Evolutionary conservation across 2,888 invertebrate genomes (phyloP), one percentile per base, ranked within the genome.

Genomic region (Argyresthia goedartella): DNA sequence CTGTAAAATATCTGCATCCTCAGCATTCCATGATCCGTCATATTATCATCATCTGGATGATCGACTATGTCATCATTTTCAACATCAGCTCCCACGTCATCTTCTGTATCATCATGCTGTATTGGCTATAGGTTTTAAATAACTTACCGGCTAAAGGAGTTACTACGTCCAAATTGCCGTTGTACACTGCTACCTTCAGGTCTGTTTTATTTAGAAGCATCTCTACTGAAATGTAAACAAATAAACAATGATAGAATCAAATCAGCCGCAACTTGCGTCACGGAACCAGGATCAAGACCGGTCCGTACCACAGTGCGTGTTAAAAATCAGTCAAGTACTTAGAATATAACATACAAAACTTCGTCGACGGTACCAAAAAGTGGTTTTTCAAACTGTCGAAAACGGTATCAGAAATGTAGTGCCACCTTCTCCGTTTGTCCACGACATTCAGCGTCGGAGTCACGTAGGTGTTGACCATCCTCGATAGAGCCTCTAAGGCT

Each of bases 101-200:
- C 25, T 25, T 2, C 6, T 25, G 25, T 25, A 6, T 25, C 25
- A 6, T 25, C 2, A 6, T 25, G 2, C 25, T 25, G 6, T 41
- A 41, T 41, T 41, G 3, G 11, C 1, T 10, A 41, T 1, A 41
- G 41, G 11, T 13, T 3, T 8, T n/a, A 14, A 43, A 43, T n/a
- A 2, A 33, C n/a, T 52, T 69, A 82, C 84, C 84, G 52, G 79
- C 73, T 52, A 85, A 61, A 8, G 85, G 82, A 33, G 84, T 82
- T 10, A 82, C 69, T 0, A 76, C 69, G 53, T 85, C 85, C 58
- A 80, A 66, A 58, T 85, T 85, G 34, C 85, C 85, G 55, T 85
- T 85, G 49, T 78, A 85, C 35, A 85, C 67, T 4, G 73, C 76
- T 49, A 85, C 67, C 60, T 74, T 82, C 15, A 85, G 55, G 46